These are phyloP conservation scores for Hydrotaea diabolus DNA, from an alignment of 2,888 invertebrate genomes.

Conservation along the genomic window DNA sequence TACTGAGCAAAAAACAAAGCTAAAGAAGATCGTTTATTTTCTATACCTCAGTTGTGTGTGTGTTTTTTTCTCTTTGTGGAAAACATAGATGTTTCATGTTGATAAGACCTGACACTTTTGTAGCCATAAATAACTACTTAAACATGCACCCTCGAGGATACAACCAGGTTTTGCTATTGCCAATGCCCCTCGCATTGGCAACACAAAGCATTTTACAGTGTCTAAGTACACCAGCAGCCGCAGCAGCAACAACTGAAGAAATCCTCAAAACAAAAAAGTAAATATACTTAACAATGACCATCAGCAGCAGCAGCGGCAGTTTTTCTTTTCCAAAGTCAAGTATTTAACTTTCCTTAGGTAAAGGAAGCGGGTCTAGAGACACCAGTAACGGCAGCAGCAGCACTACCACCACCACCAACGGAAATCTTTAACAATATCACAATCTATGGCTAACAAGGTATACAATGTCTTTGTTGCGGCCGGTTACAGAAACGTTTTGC, in stretches of 20 bases:
- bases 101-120: slow-evolving; percentile 80
- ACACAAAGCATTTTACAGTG: not conserved
- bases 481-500: not conserved
- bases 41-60: not conserved
- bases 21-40: slow-evolving; percentile 18
- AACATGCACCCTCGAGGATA: slow-evolving; percentile 77
- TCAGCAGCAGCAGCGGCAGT: slow-evolving; percentile 71
- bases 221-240: not conserved
- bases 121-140: slow-evolving; percentile 80
- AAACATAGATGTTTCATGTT: slow-evolving; percentile 76
- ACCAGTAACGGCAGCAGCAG: slow-evolving; percentile 32
- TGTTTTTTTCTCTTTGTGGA: slow-evolving; percentile 4
- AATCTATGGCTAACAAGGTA: slow-evolving; percentile 64
- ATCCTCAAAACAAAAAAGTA: slow-evolving; percentile 21
- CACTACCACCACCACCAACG: slow-evolving; percentile 30
- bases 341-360: slow-evolving; percentile 17
- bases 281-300: slow-evolving; percentile 76
- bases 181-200: slow-evolving; percentile 22
- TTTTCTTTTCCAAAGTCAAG: slow-evolving; percentile 72
- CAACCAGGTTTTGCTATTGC: slow-evolving; percentile 23
- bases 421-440: slow-evolving; percentile 62
- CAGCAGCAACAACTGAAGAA: not conserved
- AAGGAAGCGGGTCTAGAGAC: slow-evolving; percentile 26
- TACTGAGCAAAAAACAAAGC: not conserved
- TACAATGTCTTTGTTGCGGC: slow-evolving; percentile 61